A percentile compares a stretch with the other conserved stretches of the same genome.
Conservation (phyloP, 2,888 invertebrate genomes). For the Elmis aenea region DNA sequence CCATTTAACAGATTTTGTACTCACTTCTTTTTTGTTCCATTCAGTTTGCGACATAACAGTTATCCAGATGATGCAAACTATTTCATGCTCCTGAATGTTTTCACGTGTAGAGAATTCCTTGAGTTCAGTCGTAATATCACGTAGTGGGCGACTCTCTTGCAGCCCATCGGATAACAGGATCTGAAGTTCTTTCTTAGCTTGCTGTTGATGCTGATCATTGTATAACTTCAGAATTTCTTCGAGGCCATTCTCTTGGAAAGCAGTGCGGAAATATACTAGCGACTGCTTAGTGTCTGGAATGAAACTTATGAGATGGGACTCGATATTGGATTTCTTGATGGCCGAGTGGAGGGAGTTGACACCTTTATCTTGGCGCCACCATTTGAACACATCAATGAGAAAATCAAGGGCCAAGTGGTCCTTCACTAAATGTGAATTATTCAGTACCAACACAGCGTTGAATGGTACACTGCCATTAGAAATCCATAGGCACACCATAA, state of each 20-base stretch:
- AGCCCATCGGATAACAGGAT: slow-evolving; percentile 75
- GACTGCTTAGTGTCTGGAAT: slow-evolving; percentile 91
- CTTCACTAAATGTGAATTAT: slow-evolving; percentile 90
- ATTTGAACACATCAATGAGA: slow-evolving; percentile 85
- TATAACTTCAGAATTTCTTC: slow-evolving; percentile 62
- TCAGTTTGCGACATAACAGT: slow-evolving; percentile 93
- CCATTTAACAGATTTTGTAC: no score
- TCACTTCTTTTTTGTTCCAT: slow-evolving; percentile 93
- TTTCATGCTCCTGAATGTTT: slow-evolving; percentile 86
- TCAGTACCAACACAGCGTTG: slow-evolving; percentile 78
- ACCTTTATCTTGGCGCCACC: slow-evolving; percentile 89
- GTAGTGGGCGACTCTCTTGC: slow-evolving; percentile 77
- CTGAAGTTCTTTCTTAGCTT: slow-evolving; percentile 75
- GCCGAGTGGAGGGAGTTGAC: slow-evolving; percentile 78
- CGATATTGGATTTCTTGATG: slow-evolving; percentile 79
- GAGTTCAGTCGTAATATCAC: slow-evolving; percentile 80
- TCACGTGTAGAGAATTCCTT: slow-evolving; percentile 80
- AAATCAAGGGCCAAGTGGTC: slow-evolving; percentile 93
- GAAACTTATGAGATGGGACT: slow-evolving; percentile 79
- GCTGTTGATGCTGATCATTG: slow-evolving; percentile 79
- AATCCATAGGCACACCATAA: slow-evolving; percentile 92
- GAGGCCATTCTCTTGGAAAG: slow-evolving; percentile 47
- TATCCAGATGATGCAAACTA: slow-evolving; percentile 66
- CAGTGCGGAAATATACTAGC: slow-evolving; percentile 76
- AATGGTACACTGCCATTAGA: slow-evolving; percentile 89